phyloP scores from a whole-genome alignment of 2,113 vertebrate species.

The Cyprinodon brontotheroides region DNA sequence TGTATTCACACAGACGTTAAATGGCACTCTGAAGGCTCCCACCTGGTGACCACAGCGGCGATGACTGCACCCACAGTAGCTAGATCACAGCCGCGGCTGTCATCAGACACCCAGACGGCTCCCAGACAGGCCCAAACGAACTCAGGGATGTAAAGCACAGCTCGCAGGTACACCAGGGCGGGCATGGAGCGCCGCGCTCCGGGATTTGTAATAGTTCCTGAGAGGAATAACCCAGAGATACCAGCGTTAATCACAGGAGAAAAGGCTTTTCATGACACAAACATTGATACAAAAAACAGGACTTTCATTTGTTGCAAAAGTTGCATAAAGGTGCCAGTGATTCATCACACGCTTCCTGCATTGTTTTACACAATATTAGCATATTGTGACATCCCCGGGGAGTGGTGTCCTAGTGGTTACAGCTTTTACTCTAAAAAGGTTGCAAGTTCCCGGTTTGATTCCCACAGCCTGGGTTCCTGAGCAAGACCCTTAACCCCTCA shows the following conservation, averaged over 20 bases:
- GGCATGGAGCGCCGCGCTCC: constrained; percentile 90
- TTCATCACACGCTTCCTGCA: neutral
- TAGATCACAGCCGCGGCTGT: constrained; percentile 82
- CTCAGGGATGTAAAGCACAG: constrained; percentile 89
- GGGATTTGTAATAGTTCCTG: constrained; percentile 94
- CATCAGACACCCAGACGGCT: constrained; percentile 86
- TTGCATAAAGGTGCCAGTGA: neutral
- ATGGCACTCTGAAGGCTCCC: neutral
- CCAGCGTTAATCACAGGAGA: neutral
- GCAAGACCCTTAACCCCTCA: too few species aligned
- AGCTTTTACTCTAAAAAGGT: too few species aligned
- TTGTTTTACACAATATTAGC: neutral
- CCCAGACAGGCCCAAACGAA: constrained; percentile 91
- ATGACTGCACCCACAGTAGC: constrained; percentile 83
- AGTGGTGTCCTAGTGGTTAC: too few species aligned
- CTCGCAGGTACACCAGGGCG: constrained; percentile 88
- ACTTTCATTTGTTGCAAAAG: neutral
- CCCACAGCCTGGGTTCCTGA: too few species aligned
- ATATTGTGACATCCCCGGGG: too few species aligned
- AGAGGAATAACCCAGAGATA: constrained; percentile 19
- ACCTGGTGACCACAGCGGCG: constrained; percentile 90
- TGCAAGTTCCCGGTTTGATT: too few species aligned
- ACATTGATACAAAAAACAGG: too few species aligned
- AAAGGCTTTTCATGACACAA: neutral
- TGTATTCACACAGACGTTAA: too few species aligned